Base-by-base conservation (phyloP, 2,888 invertebrate genomes). In the Saturnia japonica region DNA sequence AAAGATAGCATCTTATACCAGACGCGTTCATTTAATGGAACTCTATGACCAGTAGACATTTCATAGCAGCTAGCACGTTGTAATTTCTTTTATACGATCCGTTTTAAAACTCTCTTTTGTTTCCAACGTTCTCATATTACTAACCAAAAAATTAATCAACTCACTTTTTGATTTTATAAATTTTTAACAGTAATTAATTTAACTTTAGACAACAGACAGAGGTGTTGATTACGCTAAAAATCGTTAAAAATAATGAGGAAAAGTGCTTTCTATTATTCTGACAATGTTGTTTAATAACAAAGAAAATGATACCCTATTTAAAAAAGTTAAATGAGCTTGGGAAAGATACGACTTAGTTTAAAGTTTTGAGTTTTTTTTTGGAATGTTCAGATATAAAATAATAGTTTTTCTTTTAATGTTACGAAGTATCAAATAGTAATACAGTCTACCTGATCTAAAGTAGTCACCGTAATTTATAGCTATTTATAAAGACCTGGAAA, bases 121-220 rank as follows among this genome's bases (percentile, higher is more conserved):
- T 80, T 83, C 88, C 90, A 92, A 91, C 84, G 87, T 85, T 93
- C 91, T 93, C 92, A 80, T 85, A 88, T 94, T 91, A 81, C 89
- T 80, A 80, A 74, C 76, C 80, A 81, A 89, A 90, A 86, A 88
- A 90, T 87, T 87, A 89, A 88, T 88, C 84, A 86, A 85, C 86
- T 78, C 78, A 78, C 80, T 86, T 89, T 89, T 88, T 87, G 85
- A 82, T 78, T 79, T 74, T 80, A 82, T 86, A 82, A 47, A 51
- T 71, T 88, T 87, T 80, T 85, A 79, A 75, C 81, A 85, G 86
- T 90, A 91, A 93, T 93, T 93, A 93, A 90, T 90, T 87, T 86
- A 78, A 82, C 82, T 84, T 85, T 88, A 88, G 34, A 87, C 88
- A 86, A 74, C 88, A 83, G 82, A 80, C 75, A 71, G 79, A 88